Evolutionary conservation across 2,888 invertebrate genomes (phyloP).

Genomic region (Lydus trimaculatus): DNA sequence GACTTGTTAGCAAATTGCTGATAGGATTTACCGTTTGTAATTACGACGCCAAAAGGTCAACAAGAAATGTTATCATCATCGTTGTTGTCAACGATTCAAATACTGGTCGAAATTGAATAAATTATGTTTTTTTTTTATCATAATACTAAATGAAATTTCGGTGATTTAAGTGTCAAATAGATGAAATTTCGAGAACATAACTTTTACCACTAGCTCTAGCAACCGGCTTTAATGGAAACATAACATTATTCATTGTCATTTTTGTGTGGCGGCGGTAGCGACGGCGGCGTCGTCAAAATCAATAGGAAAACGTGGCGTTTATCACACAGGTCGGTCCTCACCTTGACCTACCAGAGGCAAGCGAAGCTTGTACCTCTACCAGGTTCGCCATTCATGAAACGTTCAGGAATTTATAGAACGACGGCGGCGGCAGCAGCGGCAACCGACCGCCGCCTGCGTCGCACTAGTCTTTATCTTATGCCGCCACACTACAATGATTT

Average conservation of each 20-base stretch:
- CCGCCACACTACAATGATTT: too few relatives aligned
- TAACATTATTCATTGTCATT: constrained; percentile 24
- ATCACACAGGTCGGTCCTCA: constrained; percentile 43
- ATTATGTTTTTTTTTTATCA: neutral
- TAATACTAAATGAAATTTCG: too few relatives aligned
- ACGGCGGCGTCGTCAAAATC: constrained; percentile 41
- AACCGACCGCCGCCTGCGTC: constrained; percentile 2
- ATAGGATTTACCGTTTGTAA: constrained; percentile 44
- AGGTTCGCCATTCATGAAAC: constrained; percentile 24
- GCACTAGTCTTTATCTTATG: neutral
- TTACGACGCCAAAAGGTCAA: constrained; percentile 30
- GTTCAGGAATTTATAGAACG: constrained; percentile 6
- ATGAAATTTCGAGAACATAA: too few relatives aligned
- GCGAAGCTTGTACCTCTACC: constrained; percentile 22
- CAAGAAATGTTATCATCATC: constrained; percentile 19
- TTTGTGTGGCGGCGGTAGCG: constrained; percentile 29
- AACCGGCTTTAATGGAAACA: too few relatives aligned
- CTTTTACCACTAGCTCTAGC: too few relatives aligned
- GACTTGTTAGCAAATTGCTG: constrained; percentile 49
- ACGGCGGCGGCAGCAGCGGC: neutral
- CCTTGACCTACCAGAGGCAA: constrained; percentile 53
- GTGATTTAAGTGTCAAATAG: too few relatives aligned
- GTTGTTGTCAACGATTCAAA: neutral
- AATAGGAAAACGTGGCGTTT: constrained; percentile 44
- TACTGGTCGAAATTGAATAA: neutral